These are phyloP conservation scores for silkworm (Bombyx mori) DNA, from an alignment of 1,140 invertebrate species.

Conservation along the genomic window ASM3026992v2 NC_085133.1:9443501-9444000, in stretches of 20 bases:
- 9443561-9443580: conserved; percentile 1
- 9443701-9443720: conserved; percentile 14
- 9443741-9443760: conserved; percentile 12
- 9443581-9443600: conserved; percentile 12
- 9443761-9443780: conserved; percentile 11
- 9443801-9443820: conserved; percentile 3
- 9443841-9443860: conserved; percentile 9
- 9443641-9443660: conserved; percentile 13
- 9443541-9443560: neutral
- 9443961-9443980: conserved; percentile 24
- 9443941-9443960: conserved; percentile 26
- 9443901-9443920: conserved; percentile 23
- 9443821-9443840: conserved; percentile 6
- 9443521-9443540: too few relatives aligned
- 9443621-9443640: conserved; percentile 8
- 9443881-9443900: conserved; percentile 7
- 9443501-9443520: too few relatives aligned
- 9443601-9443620: conserved; percentile 11
- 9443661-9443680: conserved; percentile 14
- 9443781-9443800: conserved; percentile 4
- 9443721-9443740: conserved; percentile 17
- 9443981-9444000: conserved; percentile 26
- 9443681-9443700: conserved; percentile 16
- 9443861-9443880: conserved; percentile 8
- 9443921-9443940: conserved; percentile 21